These are phyloP conservation scores for Chiroxiphia lanceolata DNA, from an alignment of 2,797 vertebrate genomes.

Conservation along the genomic window DNA sequence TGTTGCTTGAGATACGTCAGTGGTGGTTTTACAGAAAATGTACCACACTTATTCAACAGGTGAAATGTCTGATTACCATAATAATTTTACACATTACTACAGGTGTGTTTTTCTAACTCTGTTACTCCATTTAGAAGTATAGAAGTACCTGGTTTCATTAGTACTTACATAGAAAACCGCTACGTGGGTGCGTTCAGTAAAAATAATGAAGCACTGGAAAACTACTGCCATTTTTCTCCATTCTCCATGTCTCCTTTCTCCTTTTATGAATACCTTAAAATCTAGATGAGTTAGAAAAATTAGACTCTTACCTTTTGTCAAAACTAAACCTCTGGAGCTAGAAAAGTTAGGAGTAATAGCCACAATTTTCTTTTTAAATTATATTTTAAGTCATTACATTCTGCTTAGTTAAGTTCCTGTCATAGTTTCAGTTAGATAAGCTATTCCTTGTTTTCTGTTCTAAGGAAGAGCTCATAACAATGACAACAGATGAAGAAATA, in stretches of 20 bases:
- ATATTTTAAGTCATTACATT: not conserved
- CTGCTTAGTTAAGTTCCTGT: not conserved
- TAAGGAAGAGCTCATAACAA: not conserved
- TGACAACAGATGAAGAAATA: not conserved
- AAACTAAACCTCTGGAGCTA: not conserved
- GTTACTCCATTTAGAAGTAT: not conserved
- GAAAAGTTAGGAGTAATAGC: not conserved
- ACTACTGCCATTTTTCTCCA: not conserved
- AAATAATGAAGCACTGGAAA: not conserved
- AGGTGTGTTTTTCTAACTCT: not conserved
- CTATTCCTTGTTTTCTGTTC: not conserved
- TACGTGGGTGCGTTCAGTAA: not conserved
- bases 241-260: not conserved
- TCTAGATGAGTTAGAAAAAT: not conserved
- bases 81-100: not conserved
- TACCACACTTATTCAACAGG: not conserved
- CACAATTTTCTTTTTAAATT: not conserved
- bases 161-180: not conserved
- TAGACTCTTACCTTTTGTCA: not conserved
- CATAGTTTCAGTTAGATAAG: not conserved
- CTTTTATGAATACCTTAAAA: not conserved
- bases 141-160: not conserved
- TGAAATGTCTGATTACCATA: not conserved
- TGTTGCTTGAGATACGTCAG: not conserved
- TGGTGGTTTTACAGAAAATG: not conserved